These are phyloP conservation scores for Caligus rogercresseyi DNA, from an alignment of 1,140 invertebrate species.

Conservation along the genomic window DNA sequence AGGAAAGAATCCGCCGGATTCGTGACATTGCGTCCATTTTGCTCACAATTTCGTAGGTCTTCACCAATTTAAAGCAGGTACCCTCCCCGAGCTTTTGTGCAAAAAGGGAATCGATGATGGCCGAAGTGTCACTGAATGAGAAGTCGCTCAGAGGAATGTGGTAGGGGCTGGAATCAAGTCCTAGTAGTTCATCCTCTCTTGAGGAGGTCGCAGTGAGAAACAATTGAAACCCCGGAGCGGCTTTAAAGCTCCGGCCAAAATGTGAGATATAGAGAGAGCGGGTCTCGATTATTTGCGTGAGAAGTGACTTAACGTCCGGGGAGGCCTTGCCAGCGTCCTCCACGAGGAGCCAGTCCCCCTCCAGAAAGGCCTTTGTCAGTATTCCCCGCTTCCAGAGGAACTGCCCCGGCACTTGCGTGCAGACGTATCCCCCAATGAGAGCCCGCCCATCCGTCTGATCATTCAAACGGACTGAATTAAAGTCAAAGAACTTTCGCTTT, in stretches of 20 bases:
- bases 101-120: not conserved
- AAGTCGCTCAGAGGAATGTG: not conserved
- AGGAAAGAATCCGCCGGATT: conserved; percentile 30
- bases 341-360: conserved; percentile 77
- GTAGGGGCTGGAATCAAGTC: not conserved
- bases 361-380: conserved; percentile 64
- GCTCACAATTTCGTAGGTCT: not conserved
- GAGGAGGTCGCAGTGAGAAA: conserved; percentile 53
- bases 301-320: conserved; percentile 70
- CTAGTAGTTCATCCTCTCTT: not conserved
- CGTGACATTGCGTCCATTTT: conserved; percentile 9
- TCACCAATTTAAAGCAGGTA: not conserved
- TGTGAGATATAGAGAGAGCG: conserved; percentile 50
- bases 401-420: conserved; percentile 88
- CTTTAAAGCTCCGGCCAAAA: conserved; percentile 56
- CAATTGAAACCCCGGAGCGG: conserved; percentile 66
- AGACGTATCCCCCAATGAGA: conserved; percentile 79
- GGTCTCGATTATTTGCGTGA: conserved; percentile 67
- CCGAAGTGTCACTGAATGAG: not conserved
- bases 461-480: conserved; percentile 72
- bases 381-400: conserved; percentile 90
- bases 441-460: conserved; percentile 96
- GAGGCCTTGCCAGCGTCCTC: conserved; percentile 91
- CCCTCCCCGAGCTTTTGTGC: not conserved
- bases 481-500: conserved; percentile 30